These are phyloP conservation scores for Orthonevra nobilis DNA, from an alignment of 2,888 invertebrate genomes.

Conservation along the genomic window DNA sequence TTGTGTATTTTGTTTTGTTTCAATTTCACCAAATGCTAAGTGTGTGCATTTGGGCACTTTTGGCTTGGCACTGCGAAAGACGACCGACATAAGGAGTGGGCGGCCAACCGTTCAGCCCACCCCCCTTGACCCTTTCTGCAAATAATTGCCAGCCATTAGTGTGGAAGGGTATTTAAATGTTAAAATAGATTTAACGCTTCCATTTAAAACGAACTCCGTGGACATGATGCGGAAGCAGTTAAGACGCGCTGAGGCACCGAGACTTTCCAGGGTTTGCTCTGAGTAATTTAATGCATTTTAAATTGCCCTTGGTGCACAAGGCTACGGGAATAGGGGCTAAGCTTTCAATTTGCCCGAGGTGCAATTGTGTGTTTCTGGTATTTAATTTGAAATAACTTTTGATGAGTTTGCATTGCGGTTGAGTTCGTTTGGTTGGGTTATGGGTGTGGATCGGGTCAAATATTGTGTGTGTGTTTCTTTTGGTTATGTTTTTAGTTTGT, in stretches of 20 bases:
- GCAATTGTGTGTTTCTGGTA: slow-evolving; percentile 59
- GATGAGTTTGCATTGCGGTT: slow-evolving; percentile 63
- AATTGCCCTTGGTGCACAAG: slow-evolving; percentile 39
- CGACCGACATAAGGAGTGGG: slow-evolving; percentile 16
- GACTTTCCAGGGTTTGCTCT: slow-evolving; percentile 2
- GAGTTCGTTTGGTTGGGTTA: slow-evolving; percentile 38
- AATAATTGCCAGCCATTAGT: slow-evolving; percentile 63
- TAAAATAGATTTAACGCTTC: slow-evolving; percentile 64
- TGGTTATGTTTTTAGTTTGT: neutral
- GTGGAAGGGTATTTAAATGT: slow-evolving; percentile 55
- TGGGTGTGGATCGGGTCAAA: neutral
- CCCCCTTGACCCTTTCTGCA: slow-evolving; percentile 51
- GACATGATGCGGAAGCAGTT: slow-evolving; percentile 38
- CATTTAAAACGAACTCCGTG: slow-evolving; percentile 52
- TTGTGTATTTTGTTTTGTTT: neutral
- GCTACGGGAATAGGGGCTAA: neutral
- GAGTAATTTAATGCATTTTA: slow-evolving; percentile 69
- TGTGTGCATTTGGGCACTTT: slow-evolving; percentile 43
- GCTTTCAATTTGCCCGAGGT: slow-evolving; percentile 53
- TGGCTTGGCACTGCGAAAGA: slow-evolving; percentile 14
- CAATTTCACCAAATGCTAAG: neutral
- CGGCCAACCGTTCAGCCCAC: slow-evolving; percentile 27
- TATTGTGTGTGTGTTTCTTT: neutral
- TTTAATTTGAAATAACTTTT: slow-evolving; percentile 65
- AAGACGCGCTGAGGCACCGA: slow-evolving; percentile 4